Evolutionary conservation across 2,888 invertebrate genomes (phyloP).

Genomic region (Pterostichus niger): DNA sequence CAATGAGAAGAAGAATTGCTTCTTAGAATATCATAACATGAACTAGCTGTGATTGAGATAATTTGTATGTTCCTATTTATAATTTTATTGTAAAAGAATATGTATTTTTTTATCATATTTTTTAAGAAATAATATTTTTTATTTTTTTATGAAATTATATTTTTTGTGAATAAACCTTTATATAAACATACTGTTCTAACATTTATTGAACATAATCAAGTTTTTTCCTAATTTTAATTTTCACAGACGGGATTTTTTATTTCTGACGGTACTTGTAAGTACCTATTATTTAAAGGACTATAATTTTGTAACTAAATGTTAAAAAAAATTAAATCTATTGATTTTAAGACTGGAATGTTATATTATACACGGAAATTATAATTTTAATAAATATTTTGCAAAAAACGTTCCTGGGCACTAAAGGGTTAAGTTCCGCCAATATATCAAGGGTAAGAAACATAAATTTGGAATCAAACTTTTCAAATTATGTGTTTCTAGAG

Average conservation of each 20-base stretch:
- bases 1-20: too few relatives aligned
- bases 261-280: conserved; percentile 61
- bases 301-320: conserved; percentile 51
- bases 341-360: conserved; percentile 31
- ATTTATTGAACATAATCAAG: too few relatives aligned
- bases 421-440: conserved; percentile 67
- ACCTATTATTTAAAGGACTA: conserved; percentile 51
- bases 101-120: too few relatives aligned
- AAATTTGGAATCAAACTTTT: conserved; percentile 69
- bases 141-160: too few relatives aligned
- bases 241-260: conserved; percentile 55
- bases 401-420: conserved; percentile 38
- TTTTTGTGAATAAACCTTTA: too few relatives aligned
- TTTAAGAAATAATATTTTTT: too few relatives aligned
- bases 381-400: conserved; percentile 30
- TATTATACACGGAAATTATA: conserved; percentile 26
- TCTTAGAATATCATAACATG: conserved; percentile 55
- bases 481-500: conserved; percentile 68
- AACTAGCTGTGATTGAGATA: conserved; percentile 48
- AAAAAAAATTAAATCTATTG: background rate
- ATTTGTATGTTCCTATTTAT: too few relatives aligned
- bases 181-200: too few relatives aligned
- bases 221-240: conserved; percentile 55
- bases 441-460: conserved; percentile 70
- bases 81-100: too few relatives aligned